Percentiles rank a stretch among this genome's conserved stretches.
Evolutionary conservation across 92 coral and sea anemone species (phyloP).

Genomic region (Meandrina meandrites): DNA sequence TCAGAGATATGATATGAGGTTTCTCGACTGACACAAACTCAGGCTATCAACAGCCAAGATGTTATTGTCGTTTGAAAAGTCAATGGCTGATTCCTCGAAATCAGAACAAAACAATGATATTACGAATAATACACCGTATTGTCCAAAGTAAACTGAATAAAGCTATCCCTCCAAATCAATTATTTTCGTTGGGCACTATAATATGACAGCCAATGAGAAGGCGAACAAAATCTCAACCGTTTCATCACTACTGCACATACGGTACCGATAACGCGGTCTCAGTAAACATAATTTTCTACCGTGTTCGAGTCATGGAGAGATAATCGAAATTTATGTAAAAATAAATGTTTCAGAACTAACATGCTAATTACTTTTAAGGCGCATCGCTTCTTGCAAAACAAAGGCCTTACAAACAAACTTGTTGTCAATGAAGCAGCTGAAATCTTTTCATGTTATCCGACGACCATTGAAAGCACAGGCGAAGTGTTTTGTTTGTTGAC

Average conservation of each 20-base stretch:
- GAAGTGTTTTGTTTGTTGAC: constrained; percentile 19
- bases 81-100: background rate
- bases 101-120: background rate
- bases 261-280: background rate
- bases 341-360: background rate
- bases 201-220: background rate
- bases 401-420: constrained; percentile 8
- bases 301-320: background rate
- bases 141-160: background rate
- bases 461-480: background rate
- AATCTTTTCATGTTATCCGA: constrained; percentile 13
- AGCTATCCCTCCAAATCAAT: background rate
- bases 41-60: background rate
- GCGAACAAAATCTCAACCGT: background rate
- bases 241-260: background rate
- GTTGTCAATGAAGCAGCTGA: constrained; percentile 30
- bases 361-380: background rate
- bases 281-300: background rate
- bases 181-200: background rate
- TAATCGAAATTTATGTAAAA: background rate
- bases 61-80: background rate
- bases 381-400: constrained; percentile 2
- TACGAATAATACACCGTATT: background rate
- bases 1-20: background rate
- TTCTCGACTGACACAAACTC: background rate